Evolutionary conservation across 2,797 vertebrate species (phyloP).

Genomic region (Coluber constrictor): DNA sequence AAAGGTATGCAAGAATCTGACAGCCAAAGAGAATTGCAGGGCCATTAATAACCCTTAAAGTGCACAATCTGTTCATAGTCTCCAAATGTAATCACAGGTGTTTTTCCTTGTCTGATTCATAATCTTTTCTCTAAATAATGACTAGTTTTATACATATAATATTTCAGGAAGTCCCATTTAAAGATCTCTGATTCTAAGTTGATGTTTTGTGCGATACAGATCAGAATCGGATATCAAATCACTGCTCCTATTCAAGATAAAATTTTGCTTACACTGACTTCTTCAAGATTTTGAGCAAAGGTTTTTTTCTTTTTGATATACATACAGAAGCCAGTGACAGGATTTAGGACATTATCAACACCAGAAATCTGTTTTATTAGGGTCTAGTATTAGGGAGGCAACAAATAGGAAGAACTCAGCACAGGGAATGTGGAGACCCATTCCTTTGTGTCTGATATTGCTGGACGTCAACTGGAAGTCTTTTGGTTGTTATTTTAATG

Average conservation of each 20-base stretch:
- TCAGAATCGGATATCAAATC: not conserved
- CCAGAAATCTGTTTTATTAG: not conserved
- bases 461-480: too few species aligned
- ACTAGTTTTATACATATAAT: not conserved
- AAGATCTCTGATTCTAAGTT: not conserved
- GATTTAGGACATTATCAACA: not conserved
- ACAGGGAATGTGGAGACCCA: too few species aligned
- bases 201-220: not conserved
- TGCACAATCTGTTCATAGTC: not conserved
- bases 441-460: too few species aligned
- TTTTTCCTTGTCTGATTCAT: not conserved
- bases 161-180: not conserved
- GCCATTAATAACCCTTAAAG: not conserved
- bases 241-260: not conserved
- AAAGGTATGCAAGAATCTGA: not conserved
- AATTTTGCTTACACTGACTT: not conserved
- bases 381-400: not conserved
- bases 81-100: not conserved
- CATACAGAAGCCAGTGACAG: not conserved
- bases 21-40: not conserved
- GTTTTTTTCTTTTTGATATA: not conserved
- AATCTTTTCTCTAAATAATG: not conserved
- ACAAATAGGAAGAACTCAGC: too few species aligned
- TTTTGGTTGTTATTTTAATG: not conserved
- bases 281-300: not conserved